Base-by-base conservation (phyloP, 2,113 vertebrate species). In the Menidia beryllina region DNA sequence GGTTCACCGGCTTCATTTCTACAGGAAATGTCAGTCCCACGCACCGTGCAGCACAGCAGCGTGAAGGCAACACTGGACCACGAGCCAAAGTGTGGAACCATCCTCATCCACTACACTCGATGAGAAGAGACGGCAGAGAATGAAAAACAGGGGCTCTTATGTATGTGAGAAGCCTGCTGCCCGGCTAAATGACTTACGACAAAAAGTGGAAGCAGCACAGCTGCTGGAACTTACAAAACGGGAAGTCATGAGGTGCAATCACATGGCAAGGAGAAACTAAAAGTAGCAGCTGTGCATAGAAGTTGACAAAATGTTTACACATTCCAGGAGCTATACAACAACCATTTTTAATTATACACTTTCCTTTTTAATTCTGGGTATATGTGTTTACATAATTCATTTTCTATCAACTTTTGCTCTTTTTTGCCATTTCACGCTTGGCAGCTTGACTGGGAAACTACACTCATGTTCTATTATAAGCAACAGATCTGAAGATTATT, bases 1-100 rank as follows among this genome's bases (percentile, higher is more conserved):
- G 92, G 36, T 5, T 94, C 62, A 0, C 95, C 96, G 0, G 90
- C 89, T 86, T 97, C 96, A 85, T 95, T 96, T 84, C 86, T 93
- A 86, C 97, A 99, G 17, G 96, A 95, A 82, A 98, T 92, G 21
- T 81, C 79, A 47, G 83, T 17, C 2, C 36, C 45, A 11, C 63
- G 67, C 49, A 48, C 49, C 49, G 54, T 13, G 47, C 58, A 65
- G 72, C 36, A 72, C 7, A 75, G 12, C 41, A 64, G 24, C 25
- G 78, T 0, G 30, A 58, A 11, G 53, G 67, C 9, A 69, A 83
- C 11, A 58, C 64, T 27, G 4, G 70, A 34, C 36, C 43, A 67
- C 10, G 26, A 51, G 41, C 8, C 48, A 1, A 70, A 49, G 21
- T 1, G 6, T 9, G 36, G 3, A 11, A 43, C 50, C 87, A 91